Conservation (phyloP, 2,797 vertebrate genomes). For the Dendrocincla fuliginosa region DNA sequence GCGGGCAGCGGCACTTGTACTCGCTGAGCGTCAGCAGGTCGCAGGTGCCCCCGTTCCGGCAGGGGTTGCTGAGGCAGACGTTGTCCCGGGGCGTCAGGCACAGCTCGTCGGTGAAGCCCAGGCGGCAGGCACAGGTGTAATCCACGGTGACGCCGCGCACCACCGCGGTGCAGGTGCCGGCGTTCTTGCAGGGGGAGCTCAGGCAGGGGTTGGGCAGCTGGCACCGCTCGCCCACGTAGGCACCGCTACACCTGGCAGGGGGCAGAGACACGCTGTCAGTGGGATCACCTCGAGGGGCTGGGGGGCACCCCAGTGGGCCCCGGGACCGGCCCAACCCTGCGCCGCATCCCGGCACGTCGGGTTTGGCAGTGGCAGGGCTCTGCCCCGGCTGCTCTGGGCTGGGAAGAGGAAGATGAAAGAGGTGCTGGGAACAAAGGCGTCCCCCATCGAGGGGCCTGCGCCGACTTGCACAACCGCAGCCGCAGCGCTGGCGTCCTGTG, state of each 20-base stretch:
- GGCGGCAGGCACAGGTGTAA: conserved; percentile 84
- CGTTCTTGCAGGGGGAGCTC: conserved; percentile 89
- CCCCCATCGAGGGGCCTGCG: not conserved
- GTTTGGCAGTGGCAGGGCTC: not conserved
- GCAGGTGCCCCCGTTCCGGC: conserved; percentile 92
- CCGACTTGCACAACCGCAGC: not conserved
- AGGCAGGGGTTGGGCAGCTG: conserved; percentile 89
- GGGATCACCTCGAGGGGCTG: too few species aligned
- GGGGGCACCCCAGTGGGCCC: rapidly evolving
- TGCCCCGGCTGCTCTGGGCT: not conserved
- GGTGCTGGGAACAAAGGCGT: not conserved
- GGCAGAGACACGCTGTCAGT: rapidly evolving
- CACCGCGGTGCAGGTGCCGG: conserved; percentile 82
- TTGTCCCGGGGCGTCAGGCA: conserved; percentile 92
- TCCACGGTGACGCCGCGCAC: conserved; percentile 79
- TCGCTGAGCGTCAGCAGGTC: conserved; percentile 83
- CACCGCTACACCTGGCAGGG: conserved; percentile 79
- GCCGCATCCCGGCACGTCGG: not conserved
- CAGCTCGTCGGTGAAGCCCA: conserved; percentile 89
- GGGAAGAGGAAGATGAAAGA: conserved; percentile 54
- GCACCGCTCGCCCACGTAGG: conserved; percentile 86
- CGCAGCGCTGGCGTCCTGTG: not conserved
- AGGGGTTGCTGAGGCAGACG: conserved; percentile 89
- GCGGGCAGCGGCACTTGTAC: conserved; percentile 90
- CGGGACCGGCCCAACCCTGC: not conserved